Evolutionary conservation across 2,113 vertebrate genomes (phyloP), one percentile per base, ranked within the genome.

Genomic region (Pan paniscus): DNA sequence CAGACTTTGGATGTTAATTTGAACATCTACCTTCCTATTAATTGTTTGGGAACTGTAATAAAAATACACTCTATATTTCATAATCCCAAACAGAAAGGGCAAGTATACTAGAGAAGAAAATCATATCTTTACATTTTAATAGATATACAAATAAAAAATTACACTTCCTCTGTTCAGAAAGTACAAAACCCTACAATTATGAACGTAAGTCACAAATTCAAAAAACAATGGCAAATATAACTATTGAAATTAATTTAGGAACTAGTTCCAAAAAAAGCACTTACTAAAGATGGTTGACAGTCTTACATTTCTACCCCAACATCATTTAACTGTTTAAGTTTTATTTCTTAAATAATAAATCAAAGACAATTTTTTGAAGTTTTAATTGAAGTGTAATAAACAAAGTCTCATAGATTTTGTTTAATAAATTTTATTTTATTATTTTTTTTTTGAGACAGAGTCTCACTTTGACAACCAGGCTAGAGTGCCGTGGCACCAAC

Each of bases 321-420:
- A 96, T 52, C 23, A 84, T 46, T 95, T 95, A 96, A 86, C 75
- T 96, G 76, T 91, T 23, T 32, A 80, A 95, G 75, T 84, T 92
- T 89, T 97, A 92, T 84, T 90, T 92, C 30, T 78, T 87, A 95
- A 93, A 70, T 55, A 91, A 93, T 61, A 88, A 95, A 94, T n/a
- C 43, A 96, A 89, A 87, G 8, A 82, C n/a, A 88, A 85, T 23
- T 95, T 80, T 73, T 75, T 0, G 80, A 86, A 92, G 27, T 72
- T 83, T 85, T 89, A 93, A 88, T 46, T 57, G 13, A 94, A 82
- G n/a, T 76, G 64, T 81, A 96, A 90, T 52, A 87, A 93, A 82
- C 23, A 84, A 88, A 87, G 85, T 79, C 16, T 70, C 82, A 84
- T 14, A 89, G 13, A 84, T 75, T 46, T 80, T 96, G 81, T 75